Evolutionary conservation across 2,797 vertebrate genomes (phyloP).

Genomic region (Lepus townsendii): DNA sequence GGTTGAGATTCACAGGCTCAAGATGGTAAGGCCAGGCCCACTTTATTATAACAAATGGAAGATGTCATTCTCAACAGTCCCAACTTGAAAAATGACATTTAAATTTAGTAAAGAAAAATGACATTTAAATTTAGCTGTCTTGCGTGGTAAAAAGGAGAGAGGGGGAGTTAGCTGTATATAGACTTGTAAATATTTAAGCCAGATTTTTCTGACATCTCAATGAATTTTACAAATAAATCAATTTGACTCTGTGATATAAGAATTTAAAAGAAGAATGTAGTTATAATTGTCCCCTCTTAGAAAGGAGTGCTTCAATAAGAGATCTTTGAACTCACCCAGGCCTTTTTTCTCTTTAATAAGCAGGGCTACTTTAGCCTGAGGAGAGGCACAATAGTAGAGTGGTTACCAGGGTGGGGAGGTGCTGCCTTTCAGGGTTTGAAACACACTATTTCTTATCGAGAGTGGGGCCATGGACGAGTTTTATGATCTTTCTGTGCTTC

Average conservation of each 20-base stretch:
- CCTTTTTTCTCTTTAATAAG: neutral
- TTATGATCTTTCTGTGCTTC: neutral
- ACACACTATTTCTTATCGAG: neutral
- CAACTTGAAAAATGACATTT: neutral
- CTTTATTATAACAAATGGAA: constrained; percentile 42
- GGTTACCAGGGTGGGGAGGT: too few species aligned
- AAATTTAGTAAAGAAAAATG: constrained; percentile 39
- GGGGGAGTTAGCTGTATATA: neutral
- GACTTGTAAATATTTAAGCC: constrained; percentile 56
- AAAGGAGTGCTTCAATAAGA: constrained; percentile 9
- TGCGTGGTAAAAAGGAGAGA: constrained; percentile 35
- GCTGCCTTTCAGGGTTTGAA: neutral
- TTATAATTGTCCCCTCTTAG: constrained; percentile 1
- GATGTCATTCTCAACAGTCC: neutral
- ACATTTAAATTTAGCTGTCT: constrained; percentile 62
- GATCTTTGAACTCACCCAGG: neutral
- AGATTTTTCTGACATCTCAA: constrained; percentile 42
- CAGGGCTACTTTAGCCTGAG: neutral
- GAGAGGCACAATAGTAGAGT: accelerated
- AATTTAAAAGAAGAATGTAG: neutral
- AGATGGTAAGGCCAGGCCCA: neutral
- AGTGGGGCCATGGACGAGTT: neutral
- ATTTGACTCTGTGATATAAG: constrained; percentile 9
- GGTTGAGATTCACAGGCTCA: constrained; percentile 41
- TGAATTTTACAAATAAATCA: constrained; percentile 61